Evolutionary conservation across 2,113 vertebrate genomes (phyloP).

Genomic region (Amazona guildingii): DNA sequence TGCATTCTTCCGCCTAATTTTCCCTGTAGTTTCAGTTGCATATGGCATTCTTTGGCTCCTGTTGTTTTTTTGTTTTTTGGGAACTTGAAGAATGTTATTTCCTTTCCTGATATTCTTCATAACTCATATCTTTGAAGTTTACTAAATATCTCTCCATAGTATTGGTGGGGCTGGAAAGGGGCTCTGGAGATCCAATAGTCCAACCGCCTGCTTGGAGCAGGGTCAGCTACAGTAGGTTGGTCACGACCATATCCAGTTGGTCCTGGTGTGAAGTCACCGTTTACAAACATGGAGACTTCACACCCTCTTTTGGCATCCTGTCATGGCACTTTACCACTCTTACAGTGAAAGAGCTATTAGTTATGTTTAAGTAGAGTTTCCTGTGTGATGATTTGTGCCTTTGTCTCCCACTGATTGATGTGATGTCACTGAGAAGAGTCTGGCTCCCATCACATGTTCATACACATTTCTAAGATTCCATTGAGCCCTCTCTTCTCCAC

Average conservation of each 20-base stretch:
- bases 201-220: background rate
- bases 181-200: background rate
- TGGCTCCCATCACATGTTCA: background rate
- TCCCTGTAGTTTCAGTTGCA: slow-evolving; percentile 8
- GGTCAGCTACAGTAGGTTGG: background rate
- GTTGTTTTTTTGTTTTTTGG: background rate
- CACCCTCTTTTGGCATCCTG: background rate
- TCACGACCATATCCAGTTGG: background rate
- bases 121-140: background rate
- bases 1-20: slow-evolving; percentile 32
- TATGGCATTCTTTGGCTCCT: slow-evolving; percentile 15
- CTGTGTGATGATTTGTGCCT: background rate
- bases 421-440: background rate
- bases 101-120: background rate
- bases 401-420: background rate
- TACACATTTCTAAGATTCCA: background rate
- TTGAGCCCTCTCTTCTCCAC: background rate
- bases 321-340: background rate
- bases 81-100: background rate
- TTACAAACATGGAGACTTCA: background rate
- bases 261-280: background rate
- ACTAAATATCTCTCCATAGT: background rate
- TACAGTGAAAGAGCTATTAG: background rate
- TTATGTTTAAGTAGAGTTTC: background rate
- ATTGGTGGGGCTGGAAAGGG: background rate